Base-by-base conservation (phyloP, 2,113 vertebrate species). In the Nesoenas mayeri region DNA sequence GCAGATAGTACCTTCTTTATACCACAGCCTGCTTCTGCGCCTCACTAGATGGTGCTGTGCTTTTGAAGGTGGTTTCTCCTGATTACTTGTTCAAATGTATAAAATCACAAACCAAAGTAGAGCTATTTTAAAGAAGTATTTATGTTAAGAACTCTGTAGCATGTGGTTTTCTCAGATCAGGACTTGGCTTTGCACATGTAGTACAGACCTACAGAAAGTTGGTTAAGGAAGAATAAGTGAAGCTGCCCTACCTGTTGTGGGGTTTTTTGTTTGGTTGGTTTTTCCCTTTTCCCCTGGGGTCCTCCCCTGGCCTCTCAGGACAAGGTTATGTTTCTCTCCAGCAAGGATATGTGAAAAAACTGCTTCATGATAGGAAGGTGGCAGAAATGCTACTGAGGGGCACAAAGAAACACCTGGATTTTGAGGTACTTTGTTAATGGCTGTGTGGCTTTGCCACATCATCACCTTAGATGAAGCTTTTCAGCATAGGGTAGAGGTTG, bases 41-140 rank as follows among this genome's bases (percentile, higher is more conserved):
- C 85, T 81, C 92, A 57, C 92, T 94, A 93, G 96, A 61, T 95
- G 86, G 91, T 85, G 95, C 85, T 93, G 77, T 84, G 70, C 88
- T 91, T 94, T 81, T 88, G 82, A 77, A 91, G 60, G 75, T 34
- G 12, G 2, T 58, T 21, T 13, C 34, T 80, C 38, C 58, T 50
- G 13, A 57, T 70, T 9, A 24, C 38, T 73, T 77, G 7, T 74
- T 80, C 24, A 54, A 82, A 42, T 28, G 72, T 32, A 31, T 89
- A 70, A 47, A 91, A 87, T 79, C 34, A 69, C 25, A 50, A 82
- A 91, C 48, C 9, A 58, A 65, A 77, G 11, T 2, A 58, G 28
- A 79, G 25, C 5, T 47, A 56, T 69, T 92, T 84, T 22, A 36
- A 85, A 56, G 19, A 18, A 62, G 10, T n/a, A 44, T 80, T 95